phyloP scores from a whole-genome alignment of 1,140 invertebrate species.

The Drosophila funebris region DNA sequence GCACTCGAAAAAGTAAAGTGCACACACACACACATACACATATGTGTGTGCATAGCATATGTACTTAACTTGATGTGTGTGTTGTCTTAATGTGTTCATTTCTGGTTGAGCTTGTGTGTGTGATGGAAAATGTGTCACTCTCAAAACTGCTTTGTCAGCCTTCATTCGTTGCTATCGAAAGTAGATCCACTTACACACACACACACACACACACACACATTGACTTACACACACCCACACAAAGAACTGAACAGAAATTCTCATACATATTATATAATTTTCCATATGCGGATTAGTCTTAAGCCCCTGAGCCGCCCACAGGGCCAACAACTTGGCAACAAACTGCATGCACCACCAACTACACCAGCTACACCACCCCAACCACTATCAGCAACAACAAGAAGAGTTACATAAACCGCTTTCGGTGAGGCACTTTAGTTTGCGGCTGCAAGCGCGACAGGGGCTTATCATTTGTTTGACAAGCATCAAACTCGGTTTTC shows the following conservation, averaged over 20 bases:
- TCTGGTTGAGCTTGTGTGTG: not conserved
- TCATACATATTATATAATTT: conserved; percentile 72
- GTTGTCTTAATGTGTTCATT: not conserved
- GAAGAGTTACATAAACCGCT: conserved; percentile 61
- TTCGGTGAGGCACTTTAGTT: conserved; percentile 61
- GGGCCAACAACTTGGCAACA: conserved; percentile 59
- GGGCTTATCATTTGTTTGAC: conserved; percentile 78
- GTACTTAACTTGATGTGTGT: not conserved
- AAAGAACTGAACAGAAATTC: conserved; percentile 7
- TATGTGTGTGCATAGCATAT: not conserved
- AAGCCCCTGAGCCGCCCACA: conserved; percentile 51
- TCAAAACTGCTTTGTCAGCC: conserved; percentile 68
- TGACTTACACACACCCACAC: not conserved
- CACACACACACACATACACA: not conserved
- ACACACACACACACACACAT: not conserved
- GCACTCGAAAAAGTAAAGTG: conserved; percentile 19
- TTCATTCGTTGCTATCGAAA: conserved; percentile 38
- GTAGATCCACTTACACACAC: conserved; percentile 28
- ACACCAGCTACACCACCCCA: conserved; percentile 3
- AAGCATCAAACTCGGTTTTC: conserved; percentile 56
- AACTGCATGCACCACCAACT: conserved; percentile 28
- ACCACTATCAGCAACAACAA: conserved; percentile 32
- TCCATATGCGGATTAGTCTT: conserved; percentile 77
- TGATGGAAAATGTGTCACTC: conserved; percentile 60
- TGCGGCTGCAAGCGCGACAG: conserved; percentile 30